Base-by-base conservation (phyloP, 2,797 vertebrate species). In the Melanotaenia trifasciata region DNA sequence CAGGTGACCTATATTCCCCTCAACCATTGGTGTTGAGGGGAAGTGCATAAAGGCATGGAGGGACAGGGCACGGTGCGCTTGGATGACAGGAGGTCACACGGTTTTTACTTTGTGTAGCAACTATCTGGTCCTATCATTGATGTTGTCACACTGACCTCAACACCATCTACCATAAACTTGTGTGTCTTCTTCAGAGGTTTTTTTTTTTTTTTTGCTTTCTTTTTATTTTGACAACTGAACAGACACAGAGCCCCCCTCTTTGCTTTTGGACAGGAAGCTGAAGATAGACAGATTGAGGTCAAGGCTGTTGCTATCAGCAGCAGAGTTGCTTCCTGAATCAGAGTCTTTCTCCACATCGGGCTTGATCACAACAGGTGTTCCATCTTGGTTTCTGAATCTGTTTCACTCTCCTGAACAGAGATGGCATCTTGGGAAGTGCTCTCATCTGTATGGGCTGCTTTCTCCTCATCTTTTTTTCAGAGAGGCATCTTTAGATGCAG, bases 181-280 rank as follows among this genome's bases (percentile, higher is more conserved):
- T 98, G 95, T 0, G 98, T 99, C 93, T 99, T 99, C 92, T 99
- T 99, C 89, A 99, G 87, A 0, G 97, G 99, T 92, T 99, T 99
- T 91, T 98, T 99, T 84, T 99, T 10, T 30, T 28, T 22, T 1
- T 12, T n/a, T n/a, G n/a, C n/a, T n/a, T n/a, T n/a, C n/a, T n/a
- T n/a, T n/a, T n/a, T n/a, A n/a, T n/a, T 2, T 79, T 84, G 26
- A 26, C 26, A 98, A 98, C 94, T 99, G 98, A 84, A 99, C 80
- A 57, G 98, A 99, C 82, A 99, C 88, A 0, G 98, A 99, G 68
- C 97, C 96, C 0, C 94, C 94, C 24, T 98, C 98, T 92, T 97
- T 98, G 88, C 94, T 96, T 92, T 97, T 98, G 80, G 96, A 96
- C 70, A 99, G 91, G 93, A 99, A 99, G 91, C 96, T 99, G 74